phyloP scores from a whole-genome alignment of 1,140 invertebrate genomes.

The Lepidurus couesii region DNA sequence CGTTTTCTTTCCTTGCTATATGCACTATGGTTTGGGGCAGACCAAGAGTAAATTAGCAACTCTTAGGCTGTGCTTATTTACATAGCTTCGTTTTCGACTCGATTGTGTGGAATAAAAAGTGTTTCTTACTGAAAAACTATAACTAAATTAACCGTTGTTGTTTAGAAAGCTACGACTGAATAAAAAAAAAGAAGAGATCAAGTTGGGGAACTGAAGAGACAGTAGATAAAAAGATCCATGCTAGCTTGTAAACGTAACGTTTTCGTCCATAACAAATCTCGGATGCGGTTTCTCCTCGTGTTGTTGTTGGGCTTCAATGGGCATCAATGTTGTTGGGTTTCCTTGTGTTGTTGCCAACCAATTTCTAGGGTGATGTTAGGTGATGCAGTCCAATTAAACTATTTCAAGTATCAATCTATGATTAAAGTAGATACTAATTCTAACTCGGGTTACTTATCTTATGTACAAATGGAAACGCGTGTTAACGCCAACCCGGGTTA shows the following conservation, averaged over 20 bases:
- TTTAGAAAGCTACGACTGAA: too few species aligned
- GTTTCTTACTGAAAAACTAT: too few species aligned
- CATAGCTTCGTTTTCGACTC: background rate
- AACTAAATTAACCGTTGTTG: too few species aligned
- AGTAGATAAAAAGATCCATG: background rate
- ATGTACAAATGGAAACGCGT: background rate
- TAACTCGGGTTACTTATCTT: background rate
- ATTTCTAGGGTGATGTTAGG: background rate
- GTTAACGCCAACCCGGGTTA: too few species aligned
- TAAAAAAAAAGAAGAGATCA: too few species aligned
- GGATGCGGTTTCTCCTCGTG: background rate
- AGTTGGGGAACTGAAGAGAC: too few species aligned
- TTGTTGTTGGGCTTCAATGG: background rate
- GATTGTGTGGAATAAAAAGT: background rate
- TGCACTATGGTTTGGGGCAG: too few species aligned
- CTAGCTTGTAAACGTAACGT: background rate
- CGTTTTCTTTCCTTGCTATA: too few species aligned
- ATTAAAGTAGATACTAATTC: background rate
- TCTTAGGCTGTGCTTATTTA: too few species aligned
- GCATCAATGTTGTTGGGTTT: too few species aligned
- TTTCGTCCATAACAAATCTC: background rate
- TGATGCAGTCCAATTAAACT: background rate
- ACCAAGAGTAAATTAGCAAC: too few species aligned
- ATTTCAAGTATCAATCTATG: background rate
- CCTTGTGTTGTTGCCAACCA: background rate